Conservation (phyloP, 2,797 vertebrate species). For the Ambastaia sidthimunki region DNA sequence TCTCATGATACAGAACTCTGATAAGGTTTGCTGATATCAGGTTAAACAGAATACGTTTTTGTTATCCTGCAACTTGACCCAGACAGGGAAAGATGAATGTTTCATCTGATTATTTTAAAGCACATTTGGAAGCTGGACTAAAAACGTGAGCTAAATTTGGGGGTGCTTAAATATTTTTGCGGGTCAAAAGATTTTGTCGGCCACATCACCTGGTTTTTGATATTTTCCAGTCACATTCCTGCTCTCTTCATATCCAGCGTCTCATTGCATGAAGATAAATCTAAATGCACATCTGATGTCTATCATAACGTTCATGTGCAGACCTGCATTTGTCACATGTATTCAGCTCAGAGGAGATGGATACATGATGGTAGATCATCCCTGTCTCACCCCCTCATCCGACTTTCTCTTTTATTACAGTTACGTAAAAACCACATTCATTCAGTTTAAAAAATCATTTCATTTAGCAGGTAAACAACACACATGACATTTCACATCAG, state of each 20-base stretch:
- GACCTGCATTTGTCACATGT: conserved; percentile 46
- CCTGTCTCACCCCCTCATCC: not conserved
- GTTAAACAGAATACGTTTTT: conserved; percentile 44
- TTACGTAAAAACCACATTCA: conserved; percentile 43
- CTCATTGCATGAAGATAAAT: conserved; percentile 44
- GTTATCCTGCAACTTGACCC: conserved; percentile 33
- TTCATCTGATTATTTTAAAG: conserved; percentile 24
- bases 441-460: conserved; percentile 10
- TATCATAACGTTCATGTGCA: conserved; percentile 54
- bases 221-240: conserved; percentile 39
- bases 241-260: conserved; percentile 42
- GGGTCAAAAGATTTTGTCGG: conserved; percentile 39
- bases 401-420: conserved; percentile 36
- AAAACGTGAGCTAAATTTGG: conserved; percentile 28
- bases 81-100: conserved; percentile 23
- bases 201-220: conserved; percentile 39
- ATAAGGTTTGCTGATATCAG: conserved; percentile 41
- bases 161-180: conserved; percentile 24
- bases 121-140: conserved; percentile 37
- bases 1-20: conserved; percentile 5
- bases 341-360: conserved; percentile 19
- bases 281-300: conserved; percentile 56
- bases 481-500: conserved; percentile 39
- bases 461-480: conserved; percentile 29
- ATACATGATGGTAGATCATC: not conserved